Base-by-base conservation (phyloP, 2,113 vertebrate species). In the Eulacestoma nigropectus region DNA sequence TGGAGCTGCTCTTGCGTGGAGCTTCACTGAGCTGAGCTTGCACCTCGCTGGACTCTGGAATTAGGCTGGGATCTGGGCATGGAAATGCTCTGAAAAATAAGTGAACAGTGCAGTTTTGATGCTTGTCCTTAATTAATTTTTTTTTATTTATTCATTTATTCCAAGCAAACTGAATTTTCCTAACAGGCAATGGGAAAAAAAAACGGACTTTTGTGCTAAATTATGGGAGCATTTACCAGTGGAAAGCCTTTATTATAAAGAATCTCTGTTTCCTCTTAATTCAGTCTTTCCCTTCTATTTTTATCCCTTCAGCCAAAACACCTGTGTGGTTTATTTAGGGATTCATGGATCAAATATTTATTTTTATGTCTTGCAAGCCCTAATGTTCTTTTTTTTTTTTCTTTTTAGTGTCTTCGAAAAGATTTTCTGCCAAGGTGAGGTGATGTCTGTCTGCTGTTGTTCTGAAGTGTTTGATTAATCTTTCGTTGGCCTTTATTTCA, bases 361-460 rank as follows among this genome's bases (percentile, higher is more conserved):
- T 50, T 67, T 67, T 59, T 21, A 25, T 13, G 21, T 44, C 33
- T 41, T 70, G 30, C 55, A 8, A 87, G 57, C 32, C 76, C 90
- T 97, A 92, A 97, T 17, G 7, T 87, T 94, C 2, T 4, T 62
- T n/a, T 53, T 27, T 30, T 63, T 10, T 80, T 63, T 65, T 96
- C 88, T 67, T 98, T 98, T 63, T 92, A 99, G 99, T 99, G 97
- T 99, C 99, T 95, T 99, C 99, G 78, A 99, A 98, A 77, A 98
- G 98, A 97, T 99, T 99, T 97, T 99, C 99, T 89, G 99, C 99
- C 90, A 99, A 99, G 99, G 99, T 99, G 96, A 99, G 99, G 69
- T 32, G 60, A 35, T 89, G 50, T 56, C 8, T 26, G 53, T 67
- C 50, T 93, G 72, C 60, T 55, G 32, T 70, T 76, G 57, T 46